A percentile compares a stretch with the other conserved stretches of the same genome.
Evolutionary conservation across 1,140 invertebrate genomes (phyloP).

Genomic region (Globodera rostochiensis): DNA sequence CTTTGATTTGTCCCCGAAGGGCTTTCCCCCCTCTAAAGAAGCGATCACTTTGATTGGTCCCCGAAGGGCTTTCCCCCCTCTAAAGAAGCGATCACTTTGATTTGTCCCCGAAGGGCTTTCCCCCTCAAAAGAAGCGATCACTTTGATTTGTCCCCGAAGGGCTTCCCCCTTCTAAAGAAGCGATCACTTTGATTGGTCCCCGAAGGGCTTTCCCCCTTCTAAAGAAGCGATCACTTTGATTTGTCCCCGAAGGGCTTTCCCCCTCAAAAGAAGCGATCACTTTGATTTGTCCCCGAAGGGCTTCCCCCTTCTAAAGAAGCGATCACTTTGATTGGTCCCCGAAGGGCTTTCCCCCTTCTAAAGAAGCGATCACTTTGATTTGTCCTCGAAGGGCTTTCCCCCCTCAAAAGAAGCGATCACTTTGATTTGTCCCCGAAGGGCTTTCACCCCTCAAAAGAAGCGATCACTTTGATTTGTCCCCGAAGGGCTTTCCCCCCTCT

Average conservation of each 20-base stretch:
- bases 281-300: slow-evolving; percentile 68
- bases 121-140: slow-evolving; percentile 67
- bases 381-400: slow-evolving; percentile 74
- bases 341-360: slow-evolving; percentile 77
- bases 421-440: slow-evolving; percentile 68
- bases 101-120: slow-evolving; percentile 73
- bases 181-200: too few relatives aligned
- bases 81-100: background rate
- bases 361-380: too few relatives aligned
- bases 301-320: slow-evolving; percentile 73
- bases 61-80: slow-evolving; percentile 77
- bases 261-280: slow-evolving; percentile 65
- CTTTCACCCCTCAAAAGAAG: slow-evolving; percentile 72
- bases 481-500: slow-evolving; percentile 77
- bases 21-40: slow-evolving; percentile 72
- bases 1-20: slow-evolving; percentile 68
- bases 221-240: background rate
- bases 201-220: slow-evolving; percentile 77
- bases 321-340: too few relatives aligned
- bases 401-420: slow-evolving; percentile 65
- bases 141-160: slow-evolving; percentile 68
- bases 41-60: too few relatives aligned
- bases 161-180: slow-evolving; percentile 73
- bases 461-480: too few relatives aligned
- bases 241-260: slow-evolving; percentile 74